Percentiles rank a stretch among this genome's conserved stretches.
These are phyloP conservation scores for Lagopus leucura DNA, from an alignment of 2,113 vertebrate species.

Conservation along the genomic window DNA sequence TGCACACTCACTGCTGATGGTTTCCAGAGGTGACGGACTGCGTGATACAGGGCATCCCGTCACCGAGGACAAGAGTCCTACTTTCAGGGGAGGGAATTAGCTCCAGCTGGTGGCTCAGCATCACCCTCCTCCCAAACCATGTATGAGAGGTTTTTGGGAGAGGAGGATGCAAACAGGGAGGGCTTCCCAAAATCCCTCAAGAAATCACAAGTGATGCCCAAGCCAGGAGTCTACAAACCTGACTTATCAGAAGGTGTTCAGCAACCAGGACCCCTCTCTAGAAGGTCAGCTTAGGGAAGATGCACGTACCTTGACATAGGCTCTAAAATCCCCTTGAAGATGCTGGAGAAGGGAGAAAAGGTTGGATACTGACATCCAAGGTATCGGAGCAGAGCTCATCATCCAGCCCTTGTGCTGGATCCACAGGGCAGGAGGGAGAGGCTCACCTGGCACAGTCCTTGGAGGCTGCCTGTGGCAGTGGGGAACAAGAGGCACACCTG, in stretches of 20 bases:
- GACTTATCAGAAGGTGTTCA: neutral
- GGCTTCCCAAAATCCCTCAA: neutral
- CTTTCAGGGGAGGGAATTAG: neutral
- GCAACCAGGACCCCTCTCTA: neutral
- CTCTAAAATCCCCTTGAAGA: neutral
- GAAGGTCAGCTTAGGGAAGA: neutral
- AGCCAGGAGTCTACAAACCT: neutral
- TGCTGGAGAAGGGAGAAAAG: neutral
- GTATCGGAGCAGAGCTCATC: neutral
- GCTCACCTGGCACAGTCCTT: neutral
- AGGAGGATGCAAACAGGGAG: neutral
- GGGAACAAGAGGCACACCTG: neutral
- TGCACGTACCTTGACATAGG: neutral
- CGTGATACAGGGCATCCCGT: accelerated
- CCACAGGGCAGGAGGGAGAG: neutral
- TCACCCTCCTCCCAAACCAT: neutral
- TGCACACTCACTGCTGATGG: neutral
- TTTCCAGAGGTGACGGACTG: neutral
- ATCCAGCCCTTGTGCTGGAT: neutral
- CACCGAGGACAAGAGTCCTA: neutral
- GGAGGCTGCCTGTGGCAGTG: neutral
- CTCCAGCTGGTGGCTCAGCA: neutral
- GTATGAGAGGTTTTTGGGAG: neutral
- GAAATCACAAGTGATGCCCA: neutral
- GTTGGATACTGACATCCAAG: neutral